phyloP scores from a whole-genome alignment of 2,113 vertebrate species.

The Laticauda laticaudata region DNA sequence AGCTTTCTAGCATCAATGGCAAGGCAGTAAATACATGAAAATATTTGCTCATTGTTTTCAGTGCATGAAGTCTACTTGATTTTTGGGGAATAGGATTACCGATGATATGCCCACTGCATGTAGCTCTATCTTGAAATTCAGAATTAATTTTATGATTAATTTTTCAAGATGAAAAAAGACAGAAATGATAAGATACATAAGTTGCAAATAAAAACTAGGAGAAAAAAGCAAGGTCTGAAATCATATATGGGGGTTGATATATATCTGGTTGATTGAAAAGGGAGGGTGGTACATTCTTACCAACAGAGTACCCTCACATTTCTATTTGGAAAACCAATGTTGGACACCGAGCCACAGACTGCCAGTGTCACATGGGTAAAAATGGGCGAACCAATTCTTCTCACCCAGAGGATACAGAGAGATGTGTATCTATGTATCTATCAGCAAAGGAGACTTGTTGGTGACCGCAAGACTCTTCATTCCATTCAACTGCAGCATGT shows the following conservation, averaged over 20 bases:
- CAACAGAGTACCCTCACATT: neutral
- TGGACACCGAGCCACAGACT: neutral
- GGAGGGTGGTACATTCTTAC: neutral
- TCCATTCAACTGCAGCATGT: neutral
- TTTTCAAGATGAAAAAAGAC: neutral
- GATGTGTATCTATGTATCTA: neutral
- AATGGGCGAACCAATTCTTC: neutral
- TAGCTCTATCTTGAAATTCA: neutral
- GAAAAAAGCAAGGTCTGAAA: too few species aligned
- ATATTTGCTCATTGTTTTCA: neutral
- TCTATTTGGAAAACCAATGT: neutral
- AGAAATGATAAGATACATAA: neutral
- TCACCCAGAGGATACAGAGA: neutral
- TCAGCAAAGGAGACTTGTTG: neutral
- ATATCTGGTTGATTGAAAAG: neutral
- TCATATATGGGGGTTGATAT: neutral
- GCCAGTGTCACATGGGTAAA: neutral
- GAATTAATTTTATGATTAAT: neutral
- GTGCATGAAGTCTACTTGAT: neutral
- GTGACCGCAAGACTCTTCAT: neutral
- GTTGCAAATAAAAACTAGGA: neutral
- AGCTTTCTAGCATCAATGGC: neutral
- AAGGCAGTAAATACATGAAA: neutral
- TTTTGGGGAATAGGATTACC: neutral
- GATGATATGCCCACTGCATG: neutral